phyloP scores from a whole-genome alignment of 2,113 vertebrate genomes.

The Paratilapia polleni region DNA sequence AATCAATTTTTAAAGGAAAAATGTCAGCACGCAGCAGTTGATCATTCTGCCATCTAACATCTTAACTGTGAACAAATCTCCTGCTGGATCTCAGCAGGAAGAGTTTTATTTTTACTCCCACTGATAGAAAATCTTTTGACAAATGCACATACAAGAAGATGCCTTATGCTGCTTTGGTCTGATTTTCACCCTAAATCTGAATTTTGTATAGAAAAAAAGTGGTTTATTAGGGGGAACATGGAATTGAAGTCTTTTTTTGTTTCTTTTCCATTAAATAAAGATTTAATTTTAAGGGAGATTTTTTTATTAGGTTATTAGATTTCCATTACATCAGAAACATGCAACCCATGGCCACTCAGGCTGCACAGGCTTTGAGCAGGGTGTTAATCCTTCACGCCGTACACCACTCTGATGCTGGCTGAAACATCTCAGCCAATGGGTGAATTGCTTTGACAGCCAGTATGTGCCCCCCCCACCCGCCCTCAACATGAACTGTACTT shows the following conservation, averaged over 20 bases:
- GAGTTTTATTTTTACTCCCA: conserved; percentile 21
- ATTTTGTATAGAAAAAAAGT: background rate
- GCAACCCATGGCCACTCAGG: background rate
- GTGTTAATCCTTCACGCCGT: too few relatives aligned
- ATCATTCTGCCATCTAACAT: conserved; percentile 15
- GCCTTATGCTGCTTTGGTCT: background rate
- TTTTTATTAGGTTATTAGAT: background rate
- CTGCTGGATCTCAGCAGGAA: conserved; percentile 3
- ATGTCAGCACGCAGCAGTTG: conserved; percentile 26
- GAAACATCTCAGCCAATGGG: too few relatives aligned
- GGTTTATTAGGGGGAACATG: background rate
- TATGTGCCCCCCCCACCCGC: too few relatives aligned
- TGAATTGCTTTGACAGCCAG: too few relatives aligned
- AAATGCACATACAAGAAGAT: background rate
- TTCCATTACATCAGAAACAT: background rate
- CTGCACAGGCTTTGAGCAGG: too few relatives aligned
- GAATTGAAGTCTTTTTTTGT: background rate
- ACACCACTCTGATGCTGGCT: too few relatives aligned
- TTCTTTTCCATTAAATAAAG: background rate
- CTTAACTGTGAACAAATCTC: conserved; percentile 5
- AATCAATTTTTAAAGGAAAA: conserved; percentile 6
- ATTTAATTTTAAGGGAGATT: background rate
- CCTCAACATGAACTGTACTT: too few relatives aligned
- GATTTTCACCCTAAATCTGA: background rate
- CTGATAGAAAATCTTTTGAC: conserved; percentile 4